Conservation (phyloP, 2,797 vertebrate species). For the Thamnophis elegans region DNA sequence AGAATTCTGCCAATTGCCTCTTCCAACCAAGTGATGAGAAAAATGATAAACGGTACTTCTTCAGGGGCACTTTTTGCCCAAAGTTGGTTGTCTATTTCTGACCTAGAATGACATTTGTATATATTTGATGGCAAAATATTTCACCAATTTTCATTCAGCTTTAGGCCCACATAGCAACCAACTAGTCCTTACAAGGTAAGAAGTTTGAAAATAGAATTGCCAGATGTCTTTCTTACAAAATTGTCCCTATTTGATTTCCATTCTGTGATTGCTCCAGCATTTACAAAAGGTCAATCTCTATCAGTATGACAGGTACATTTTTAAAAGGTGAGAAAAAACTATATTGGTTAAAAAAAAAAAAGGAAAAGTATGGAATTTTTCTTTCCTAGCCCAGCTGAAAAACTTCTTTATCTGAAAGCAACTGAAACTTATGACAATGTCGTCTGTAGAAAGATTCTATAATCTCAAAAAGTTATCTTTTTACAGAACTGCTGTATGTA, state of each 20-base stretch:
- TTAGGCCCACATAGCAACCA: neutral
- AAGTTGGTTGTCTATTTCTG: neutral
- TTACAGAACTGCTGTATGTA: neutral
- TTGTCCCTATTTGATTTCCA: conserved; percentile 3
- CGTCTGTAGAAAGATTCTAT: conserved; percentile 20
- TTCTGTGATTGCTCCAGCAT: conserved; percentile 13
- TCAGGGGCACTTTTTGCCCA: neutral
- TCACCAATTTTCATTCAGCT: neutral
- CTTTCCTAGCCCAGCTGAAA: neutral
- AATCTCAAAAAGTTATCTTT: neutral
- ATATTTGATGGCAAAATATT: neutral
- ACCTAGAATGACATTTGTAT: neutral
- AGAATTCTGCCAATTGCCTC: neutral
- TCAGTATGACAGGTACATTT: conserved; percentile 8
- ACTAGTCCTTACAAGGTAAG: neutral
- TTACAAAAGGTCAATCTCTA: conserved; percentile 2
- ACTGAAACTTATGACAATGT: conserved; percentile 24
- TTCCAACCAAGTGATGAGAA: neutral
- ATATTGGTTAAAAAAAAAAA: conserved; percentile 26
- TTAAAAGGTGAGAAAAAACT: neutral
- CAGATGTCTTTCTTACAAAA: neutral
- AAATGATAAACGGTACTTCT: neutral
- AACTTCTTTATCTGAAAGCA: neutral
- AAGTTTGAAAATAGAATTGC: neutral
- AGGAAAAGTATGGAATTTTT: conserved; percentile 1